These are phyloP conservation scores for Miltochrista miniata DNA, from an alignment of 2,888 invertebrate genomes.

Conservation along the genomic window DNA sequence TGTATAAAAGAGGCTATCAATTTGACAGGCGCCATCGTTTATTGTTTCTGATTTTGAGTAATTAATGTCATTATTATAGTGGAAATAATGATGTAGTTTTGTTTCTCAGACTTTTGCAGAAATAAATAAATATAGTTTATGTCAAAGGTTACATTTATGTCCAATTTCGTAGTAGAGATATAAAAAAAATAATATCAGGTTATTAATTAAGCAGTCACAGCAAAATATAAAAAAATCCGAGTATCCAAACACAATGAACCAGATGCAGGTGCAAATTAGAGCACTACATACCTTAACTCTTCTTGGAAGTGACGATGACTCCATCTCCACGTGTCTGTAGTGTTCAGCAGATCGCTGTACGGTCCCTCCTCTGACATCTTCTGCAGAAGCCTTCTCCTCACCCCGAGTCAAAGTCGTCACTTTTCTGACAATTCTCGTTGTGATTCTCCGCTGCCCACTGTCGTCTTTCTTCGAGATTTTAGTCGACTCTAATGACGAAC, in stretches of 20 bases:
- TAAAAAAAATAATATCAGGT: background rate
- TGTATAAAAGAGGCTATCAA: slow-evolving; percentile 42
- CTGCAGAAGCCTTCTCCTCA: slow-evolving; percentile 90
- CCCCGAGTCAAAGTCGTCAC: slow-evolving; percentile 94
- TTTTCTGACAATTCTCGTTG: slow-evolving; percentile 93
- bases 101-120: slow-evolving; percentile 15
- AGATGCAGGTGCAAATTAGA: background rate
- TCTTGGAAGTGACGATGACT: slow-evolving; percentile 84
- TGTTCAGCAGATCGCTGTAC: slow-evolving; percentile 83
- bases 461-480: slow-evolving; percentile 91
- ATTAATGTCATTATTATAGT: slow-evolving; percentile 26
- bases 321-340: slow-evolving; percentile 83
- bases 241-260: too few species aligned
- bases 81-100: slow-evolving; percentile 20
- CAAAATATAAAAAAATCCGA: background rate
- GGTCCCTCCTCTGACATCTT: slow-evolving; percentile 86
- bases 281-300: slow-evolving; percentile 87
- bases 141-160: background rate
- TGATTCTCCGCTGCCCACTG: slow-evolving; percentile 91
- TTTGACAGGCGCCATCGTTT: slow-evolving; percentile 38
- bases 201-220: background rate
- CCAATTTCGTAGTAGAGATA: background rate
- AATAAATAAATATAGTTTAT: background rate
- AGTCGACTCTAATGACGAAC: slow-evolving; percentile 92
- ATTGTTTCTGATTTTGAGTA: slow-evolving; percentile 14